phyloP scores from a whole-genome alignment of 2,113 vertebrate genomes.

The Tragelaphus scriptus region DNA sequence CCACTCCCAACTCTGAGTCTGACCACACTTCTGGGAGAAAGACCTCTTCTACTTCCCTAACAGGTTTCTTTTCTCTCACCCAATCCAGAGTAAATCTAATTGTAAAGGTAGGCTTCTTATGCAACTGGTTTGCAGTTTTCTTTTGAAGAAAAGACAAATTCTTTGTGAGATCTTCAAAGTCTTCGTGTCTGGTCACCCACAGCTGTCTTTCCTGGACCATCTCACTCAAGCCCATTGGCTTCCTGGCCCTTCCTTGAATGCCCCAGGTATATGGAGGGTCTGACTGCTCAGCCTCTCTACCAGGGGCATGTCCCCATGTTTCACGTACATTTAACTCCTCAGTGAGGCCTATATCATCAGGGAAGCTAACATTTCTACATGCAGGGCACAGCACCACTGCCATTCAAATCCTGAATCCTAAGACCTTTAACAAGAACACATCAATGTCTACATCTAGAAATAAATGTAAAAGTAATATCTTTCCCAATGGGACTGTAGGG shows the following conservation, averaged over 20 bases:
- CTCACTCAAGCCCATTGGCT: background rate
- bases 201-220: background rate
- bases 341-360: background rate
- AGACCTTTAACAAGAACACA: background rate
- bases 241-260: background rate
- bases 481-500: background rate
- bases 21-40: background rate
- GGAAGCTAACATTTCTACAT: background rate
- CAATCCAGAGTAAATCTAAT: background rate
- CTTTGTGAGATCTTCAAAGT: background rate
- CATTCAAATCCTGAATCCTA: background rate
- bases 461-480: background rate
- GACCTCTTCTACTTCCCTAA: background rate
- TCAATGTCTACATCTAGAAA: conserved; percentile 5
- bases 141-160: background rate
- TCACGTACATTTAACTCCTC: background rate
- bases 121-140: background rate
- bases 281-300: background rate
- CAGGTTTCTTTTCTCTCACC: background rate
- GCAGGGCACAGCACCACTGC: background rate
- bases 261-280: background rate
- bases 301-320: background rate
- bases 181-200: background rate
- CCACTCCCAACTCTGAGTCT: background rate
- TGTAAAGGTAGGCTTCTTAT: background rate